Conservation (phyloP, 2,797 vertebrate genomes). For the Acrossocheilus wenchowensis region DNA sequence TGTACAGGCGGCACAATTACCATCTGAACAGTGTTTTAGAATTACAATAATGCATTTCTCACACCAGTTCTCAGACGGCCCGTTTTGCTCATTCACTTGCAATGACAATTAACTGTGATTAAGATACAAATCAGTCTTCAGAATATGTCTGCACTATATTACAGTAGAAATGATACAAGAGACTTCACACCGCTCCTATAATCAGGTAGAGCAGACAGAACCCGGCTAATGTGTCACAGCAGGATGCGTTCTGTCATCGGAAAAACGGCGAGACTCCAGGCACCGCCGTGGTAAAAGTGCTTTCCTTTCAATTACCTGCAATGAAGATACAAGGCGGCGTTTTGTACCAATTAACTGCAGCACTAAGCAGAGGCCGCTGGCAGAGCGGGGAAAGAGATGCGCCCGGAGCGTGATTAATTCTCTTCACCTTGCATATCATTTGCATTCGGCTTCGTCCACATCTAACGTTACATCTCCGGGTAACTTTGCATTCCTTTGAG, state of each 20-base stretch:
- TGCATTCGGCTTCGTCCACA: constrained; percentile 62
- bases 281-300: constrained; percentile 46
- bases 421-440: constrained; percentile 63
- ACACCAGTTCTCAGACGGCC: not conserved
- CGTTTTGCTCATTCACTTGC: not conserved
- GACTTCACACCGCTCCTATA: constrained; percentile 57
- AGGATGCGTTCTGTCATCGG: constrained; percentile 43
- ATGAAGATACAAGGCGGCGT: constrained; percentile 67
- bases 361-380: constrained; percentile 65
- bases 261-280: constrained; percentile 43
- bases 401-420: constrained; percentile 70
- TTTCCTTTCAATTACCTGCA: constrained; percentile 69
- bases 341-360: constrained; percentile 78
- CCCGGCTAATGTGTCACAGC: constrained; percentile 63
- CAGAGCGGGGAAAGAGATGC: constrained; percentile 51
- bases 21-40: not conserved
- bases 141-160: constrained; percentile 53
- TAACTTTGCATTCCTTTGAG: constrained; percentile 43
- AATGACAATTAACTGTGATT: constrained; percentile 7
- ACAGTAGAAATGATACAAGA: constrained; percentile 43
- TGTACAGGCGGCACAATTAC: not conserved
- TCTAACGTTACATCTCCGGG: constrained; percentile 14
- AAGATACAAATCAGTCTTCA: constrained; percentile 59
- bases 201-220: constrained; percentile 61
- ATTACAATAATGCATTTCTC: not conserved